Percentiles rank a stretch among this genome's conserved stretches.
Evolutionary conservation across 2,797 vertebrate species (phyloP).

Genomic region (Anas capensis): DNA sequence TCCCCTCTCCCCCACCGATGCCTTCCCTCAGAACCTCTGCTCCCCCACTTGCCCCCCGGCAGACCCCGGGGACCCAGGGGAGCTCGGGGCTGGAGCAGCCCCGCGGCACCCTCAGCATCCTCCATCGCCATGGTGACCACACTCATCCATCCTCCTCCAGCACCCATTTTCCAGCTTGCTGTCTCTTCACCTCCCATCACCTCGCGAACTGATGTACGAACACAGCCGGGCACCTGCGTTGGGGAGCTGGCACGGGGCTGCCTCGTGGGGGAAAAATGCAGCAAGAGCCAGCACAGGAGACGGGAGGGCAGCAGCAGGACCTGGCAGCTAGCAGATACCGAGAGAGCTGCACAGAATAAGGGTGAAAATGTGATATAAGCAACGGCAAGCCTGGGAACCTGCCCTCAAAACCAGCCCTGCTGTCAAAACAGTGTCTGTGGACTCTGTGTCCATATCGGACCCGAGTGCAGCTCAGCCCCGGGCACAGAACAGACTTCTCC

Average conservation of each 20-base stretch:
- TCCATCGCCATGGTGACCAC: neutral
- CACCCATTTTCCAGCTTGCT: neutral
- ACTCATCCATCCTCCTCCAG: constrained; percentile 35
- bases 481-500: too few relatives aligned
- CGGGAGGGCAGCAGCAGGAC: neutral
- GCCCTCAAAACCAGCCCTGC: neutral
- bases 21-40: too few relatives aligned
- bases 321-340: neutral
- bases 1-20: too few relatives aligned
- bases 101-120: neutral
- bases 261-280: too few relatives aligned
- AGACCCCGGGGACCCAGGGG: neutral
- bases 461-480: accelerated
- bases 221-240: neutral
- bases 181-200: neutral
- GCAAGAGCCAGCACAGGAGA: accelerated
- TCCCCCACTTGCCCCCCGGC: too few relatives aligned
- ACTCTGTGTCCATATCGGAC: neutral
- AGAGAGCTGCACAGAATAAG: neutral
- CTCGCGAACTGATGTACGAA: neutral
- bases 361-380: too few relatives aligned
- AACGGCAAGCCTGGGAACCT: neutral
- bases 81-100: neutral
- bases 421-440: too few relatives aligned
- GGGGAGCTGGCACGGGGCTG: neutral